phyloP scores from a whole-genome alignment of 2,113 vertebrate species.

The Rallus limicola region DNA sequence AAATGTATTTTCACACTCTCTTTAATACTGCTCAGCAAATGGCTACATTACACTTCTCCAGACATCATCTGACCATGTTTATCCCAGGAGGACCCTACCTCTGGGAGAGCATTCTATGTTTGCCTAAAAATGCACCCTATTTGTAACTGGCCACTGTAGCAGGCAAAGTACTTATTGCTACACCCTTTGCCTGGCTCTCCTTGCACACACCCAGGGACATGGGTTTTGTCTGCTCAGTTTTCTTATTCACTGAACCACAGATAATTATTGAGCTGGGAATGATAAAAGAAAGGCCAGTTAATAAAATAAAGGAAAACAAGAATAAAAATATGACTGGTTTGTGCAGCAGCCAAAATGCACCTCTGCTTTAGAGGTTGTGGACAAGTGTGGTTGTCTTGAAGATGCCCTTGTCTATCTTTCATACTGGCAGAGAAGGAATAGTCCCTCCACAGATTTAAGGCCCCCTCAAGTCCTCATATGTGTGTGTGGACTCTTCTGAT shows the following conservation, averaged over 20 bases:
- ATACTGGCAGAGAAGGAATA: background rate
- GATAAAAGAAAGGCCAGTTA: background rate
- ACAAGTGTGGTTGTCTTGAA: background rate
- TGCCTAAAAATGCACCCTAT: background rate
- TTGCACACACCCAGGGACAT: accelerated
- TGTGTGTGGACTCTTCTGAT: background rate
- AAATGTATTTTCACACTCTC: background rate
- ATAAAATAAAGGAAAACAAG: conserved; percentile 10
- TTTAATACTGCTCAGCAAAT: background rate
- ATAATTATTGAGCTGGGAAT: conserved; percentile 16
- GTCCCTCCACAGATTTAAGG: background rate
- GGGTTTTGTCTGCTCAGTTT: background rate
- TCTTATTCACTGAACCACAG: background rate
- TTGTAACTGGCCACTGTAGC: background rate
- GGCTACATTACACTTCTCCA: background rate
- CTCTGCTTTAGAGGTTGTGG: background rate
- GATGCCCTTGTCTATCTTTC: background rate
- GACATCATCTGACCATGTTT: background rate
- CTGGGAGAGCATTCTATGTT: background rate
- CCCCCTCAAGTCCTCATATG: background rate
- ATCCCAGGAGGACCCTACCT: background rate
- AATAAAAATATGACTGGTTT: background rate
- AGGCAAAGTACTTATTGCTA: background rate
- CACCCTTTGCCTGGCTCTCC: background rate
- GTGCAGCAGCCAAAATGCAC: background rate